These are phyloP conservation scores for Hypocryptadius cinnamomeus DNA, from an alignment of 2,113 vertebrate genomes.

Conservation along the genomic window DNA sequence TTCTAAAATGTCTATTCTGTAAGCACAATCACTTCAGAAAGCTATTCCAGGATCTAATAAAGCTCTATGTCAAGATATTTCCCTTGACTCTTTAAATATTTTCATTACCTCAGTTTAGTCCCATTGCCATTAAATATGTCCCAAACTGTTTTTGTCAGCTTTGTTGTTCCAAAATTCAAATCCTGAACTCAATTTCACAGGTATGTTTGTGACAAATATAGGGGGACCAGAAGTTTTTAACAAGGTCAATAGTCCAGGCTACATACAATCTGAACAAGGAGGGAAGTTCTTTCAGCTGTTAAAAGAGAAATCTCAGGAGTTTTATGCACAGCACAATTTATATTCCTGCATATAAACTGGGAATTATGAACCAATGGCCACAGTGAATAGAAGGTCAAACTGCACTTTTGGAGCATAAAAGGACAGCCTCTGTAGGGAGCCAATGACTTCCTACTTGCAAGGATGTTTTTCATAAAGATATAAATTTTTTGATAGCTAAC, in stretches of 20 bases:
- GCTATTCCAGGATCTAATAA: constrained; percentile 47
- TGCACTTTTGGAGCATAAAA: not conserved
- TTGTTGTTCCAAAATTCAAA: constrained; percentile 11
- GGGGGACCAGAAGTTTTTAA: not conserved
- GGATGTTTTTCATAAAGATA: not conserved
- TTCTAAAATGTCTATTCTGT: not conserved
- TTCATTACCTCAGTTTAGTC: constrained; percentile 33
- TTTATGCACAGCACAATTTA: not conserved
- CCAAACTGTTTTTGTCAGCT: not conserved
- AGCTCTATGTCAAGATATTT: not conserved
- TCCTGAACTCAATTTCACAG: not conserved
- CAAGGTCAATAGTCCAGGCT: not conserved
- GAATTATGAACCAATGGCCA: not conserved
- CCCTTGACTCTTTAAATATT: not conserved
- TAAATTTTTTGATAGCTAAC: not conserved
- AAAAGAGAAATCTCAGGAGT: not conserved
- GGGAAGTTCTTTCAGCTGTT: not conserved
- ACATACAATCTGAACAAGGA: not conserved
- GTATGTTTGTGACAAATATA: not conserved
- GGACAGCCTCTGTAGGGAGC: not conserved
- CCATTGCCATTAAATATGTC: not conserved
- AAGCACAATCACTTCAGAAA: constrained; percentile 10
- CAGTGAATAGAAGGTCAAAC: not conserved
- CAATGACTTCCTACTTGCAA: not conserved
- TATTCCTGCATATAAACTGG: not conserved